These are phyloP conservation scores for Peromyscus maniculatus DNA, from an alignment of 2,113 vertebrate genomes.

Conservation along the genomic window DNA sequence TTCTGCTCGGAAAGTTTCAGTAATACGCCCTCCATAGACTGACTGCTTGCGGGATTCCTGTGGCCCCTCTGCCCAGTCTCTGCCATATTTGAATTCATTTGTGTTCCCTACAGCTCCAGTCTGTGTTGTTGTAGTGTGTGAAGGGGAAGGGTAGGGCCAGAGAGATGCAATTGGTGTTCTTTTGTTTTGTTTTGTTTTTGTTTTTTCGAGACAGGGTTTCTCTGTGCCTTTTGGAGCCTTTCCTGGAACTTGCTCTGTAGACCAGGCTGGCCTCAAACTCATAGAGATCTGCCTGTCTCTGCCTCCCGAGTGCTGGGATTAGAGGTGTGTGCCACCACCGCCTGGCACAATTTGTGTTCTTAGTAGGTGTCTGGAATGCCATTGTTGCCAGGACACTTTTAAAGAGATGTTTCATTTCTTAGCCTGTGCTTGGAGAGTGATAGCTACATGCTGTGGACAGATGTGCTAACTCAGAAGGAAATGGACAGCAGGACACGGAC, in stretches of 20 bases:
- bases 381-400: neutral
- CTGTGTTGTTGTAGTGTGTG: neutral
- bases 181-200: no score
- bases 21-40: neutral
- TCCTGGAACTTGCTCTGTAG: no score
- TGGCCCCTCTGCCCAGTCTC: neutral
- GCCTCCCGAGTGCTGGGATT: no score
- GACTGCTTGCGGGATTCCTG: neutral
- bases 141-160: neutral
- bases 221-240: no score
- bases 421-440: neutral
- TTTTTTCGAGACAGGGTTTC: no score
- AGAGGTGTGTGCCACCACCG: no score
- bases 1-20: neutral
- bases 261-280: no score
- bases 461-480: slow-evolving; percentile 7
- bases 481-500: slow-evolving; percentile 6
- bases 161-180: neutral
- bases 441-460: neutral
- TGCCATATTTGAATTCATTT: neutral
- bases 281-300: no score
- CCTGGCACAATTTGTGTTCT: neutral
- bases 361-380: neutral
- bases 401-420: neutral
- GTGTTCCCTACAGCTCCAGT: rapidly evolving